Conservation (phyloP, 2,888 invertebrate species). For the Ephialtes manifestator region DNA sequence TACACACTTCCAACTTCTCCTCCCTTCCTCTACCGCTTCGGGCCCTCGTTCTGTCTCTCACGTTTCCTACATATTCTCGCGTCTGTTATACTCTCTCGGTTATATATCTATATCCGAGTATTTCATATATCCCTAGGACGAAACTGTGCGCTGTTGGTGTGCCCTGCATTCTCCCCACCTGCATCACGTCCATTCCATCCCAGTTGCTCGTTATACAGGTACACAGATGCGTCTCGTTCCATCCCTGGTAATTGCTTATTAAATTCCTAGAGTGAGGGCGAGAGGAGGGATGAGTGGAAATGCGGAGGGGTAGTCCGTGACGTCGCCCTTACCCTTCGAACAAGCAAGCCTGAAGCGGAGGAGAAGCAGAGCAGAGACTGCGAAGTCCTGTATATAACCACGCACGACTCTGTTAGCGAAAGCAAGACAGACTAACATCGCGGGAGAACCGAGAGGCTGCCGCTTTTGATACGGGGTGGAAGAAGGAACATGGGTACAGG, state of each 20-base stretch:
- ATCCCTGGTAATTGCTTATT: constrained; percentile 84
- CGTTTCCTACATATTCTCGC: not conserved
- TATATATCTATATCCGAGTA: constrained; percentile 28
- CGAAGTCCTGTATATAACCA: constrained; percentile 13
- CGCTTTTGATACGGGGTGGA: constrained; percentile 14
- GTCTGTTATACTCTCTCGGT: not conserved
- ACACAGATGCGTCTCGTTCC: constrained; percentile 83
- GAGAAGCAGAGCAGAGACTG: constrained; percentile 19
- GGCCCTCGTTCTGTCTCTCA: constrained; percentile 8
- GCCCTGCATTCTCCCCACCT: constrained; percentile 33
- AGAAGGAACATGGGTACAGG: constrained; percentile 8
- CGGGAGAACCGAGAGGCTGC: constrained; percentile 72
- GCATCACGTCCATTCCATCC: constrained; percentile 53
- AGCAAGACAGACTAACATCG: constrained; percentile 54
- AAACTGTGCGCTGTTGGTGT: constrained; percentile 3
- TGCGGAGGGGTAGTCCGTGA: constrained; percentile 54
- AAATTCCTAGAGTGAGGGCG: constrained; percentile 79
- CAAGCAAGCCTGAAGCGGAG: constrained; percentile 45
- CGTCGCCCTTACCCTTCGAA: constrained; percentile 64
- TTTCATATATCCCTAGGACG: constrained; percentile 11
- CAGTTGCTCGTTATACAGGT: constrained; percentile 77
- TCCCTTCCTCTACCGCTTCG: constrained; percentile 44
- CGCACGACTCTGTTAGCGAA: constrained; percentile 35
- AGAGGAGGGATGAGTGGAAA: constrained; percentile 15
- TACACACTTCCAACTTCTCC: constrained; percentile 65